Evolutionary conservation across 2,113 vertebrate species (phyloP).

Genomic region (Eulacestoma nigropectus): DNA sequence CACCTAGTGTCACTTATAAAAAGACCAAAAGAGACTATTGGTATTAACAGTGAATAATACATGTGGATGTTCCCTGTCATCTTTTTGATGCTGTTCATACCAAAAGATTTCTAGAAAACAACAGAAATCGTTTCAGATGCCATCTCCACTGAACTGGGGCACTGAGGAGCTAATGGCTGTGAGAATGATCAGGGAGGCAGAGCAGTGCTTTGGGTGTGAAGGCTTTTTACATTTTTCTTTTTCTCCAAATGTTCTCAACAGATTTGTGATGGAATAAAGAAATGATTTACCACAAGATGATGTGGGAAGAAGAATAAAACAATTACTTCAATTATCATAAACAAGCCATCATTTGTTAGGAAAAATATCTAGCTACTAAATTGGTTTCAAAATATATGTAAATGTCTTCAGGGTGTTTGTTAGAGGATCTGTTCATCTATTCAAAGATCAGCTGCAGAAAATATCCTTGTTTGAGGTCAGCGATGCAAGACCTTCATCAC

Average conservation of each 20-base stretch:
- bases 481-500: background rate
- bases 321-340: background rate
- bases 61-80: background rate
- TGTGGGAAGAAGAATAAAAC: background rate
- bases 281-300: background rate
- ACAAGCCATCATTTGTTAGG: background rate
- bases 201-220: background rate
- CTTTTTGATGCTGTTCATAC: background rate
- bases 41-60: slow-evolving; percentile 14
- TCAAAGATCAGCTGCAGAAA: background rate
- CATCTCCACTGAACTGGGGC: background rate
- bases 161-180: background rate
- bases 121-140: background rate
- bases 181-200: background rate
- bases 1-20: background rate
- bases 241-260: background rate
- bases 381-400: background rate
- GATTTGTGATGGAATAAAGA: background rate
- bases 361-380: background rate
- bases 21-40: slow-evolving; percentile 6
- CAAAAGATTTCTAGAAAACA: slow-evolving; percentile 32
- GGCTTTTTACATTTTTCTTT: background rate
- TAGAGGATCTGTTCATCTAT: background rate
- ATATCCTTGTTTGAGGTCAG: background rate
- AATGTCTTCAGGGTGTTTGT: background rate